Conservation (phyloP, 2,113 vertebrate genomes). For the Xenus cinereus region DNA sequence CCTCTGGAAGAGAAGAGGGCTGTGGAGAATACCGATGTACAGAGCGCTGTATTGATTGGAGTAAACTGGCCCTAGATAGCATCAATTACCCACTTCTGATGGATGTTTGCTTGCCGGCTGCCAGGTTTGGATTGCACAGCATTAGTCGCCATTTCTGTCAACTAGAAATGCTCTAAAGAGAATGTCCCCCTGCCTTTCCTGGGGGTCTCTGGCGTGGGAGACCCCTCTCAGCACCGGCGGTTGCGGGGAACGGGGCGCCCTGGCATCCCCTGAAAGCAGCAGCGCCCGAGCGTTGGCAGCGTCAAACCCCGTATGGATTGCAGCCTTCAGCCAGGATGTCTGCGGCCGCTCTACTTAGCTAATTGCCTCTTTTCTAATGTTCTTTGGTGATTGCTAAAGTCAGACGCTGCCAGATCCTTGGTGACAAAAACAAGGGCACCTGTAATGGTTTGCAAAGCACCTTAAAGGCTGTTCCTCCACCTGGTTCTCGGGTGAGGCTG, state of each 20-base stretch:
- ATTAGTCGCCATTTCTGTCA: neutral
- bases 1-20: neutral
- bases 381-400: neutral
- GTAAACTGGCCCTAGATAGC: constrained; percentile 36
- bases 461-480: neutral
- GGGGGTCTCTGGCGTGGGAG: rapidly evolving
- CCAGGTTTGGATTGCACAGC: neutral
- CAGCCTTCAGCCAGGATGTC: rapidly evolving
- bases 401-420: neutral
- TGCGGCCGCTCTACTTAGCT: neutral
- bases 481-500: neutral
- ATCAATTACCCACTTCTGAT: constrained; percentile 56
- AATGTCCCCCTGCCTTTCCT: rapidly evolving
- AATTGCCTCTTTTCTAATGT: neutral
- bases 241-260: neutral
- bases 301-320: rapidly evolving
- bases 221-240: rapidly evolving
- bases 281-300: neutral
- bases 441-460: neutral
- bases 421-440: neutral
- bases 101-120: neutral
- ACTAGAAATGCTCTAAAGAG: neutral
- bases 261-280: rapidly evolving
- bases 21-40: constrained; percentile 2
- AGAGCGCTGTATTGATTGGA: neutral